Conservation (phyloP, 2,797 vertebrate species). For the Pelodytes ibericus region DNA sequence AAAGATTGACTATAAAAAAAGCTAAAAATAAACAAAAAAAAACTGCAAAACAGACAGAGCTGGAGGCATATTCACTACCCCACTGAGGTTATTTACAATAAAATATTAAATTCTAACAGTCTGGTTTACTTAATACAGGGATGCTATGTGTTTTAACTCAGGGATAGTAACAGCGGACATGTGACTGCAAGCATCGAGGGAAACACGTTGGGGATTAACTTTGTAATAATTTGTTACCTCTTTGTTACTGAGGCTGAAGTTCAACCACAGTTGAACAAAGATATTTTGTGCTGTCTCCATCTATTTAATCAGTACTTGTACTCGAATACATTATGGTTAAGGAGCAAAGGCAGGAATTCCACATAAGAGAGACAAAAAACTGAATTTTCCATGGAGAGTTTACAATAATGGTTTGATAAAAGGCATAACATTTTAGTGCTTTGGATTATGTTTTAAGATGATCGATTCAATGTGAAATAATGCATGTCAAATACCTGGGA, state of each 20-base stretch:
- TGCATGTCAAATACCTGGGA: background rate
- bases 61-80: constrained; percentile 57
- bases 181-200: constrained; percentile 5
- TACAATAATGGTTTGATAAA: background rate
- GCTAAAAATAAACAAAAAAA: constrained; percentile 52
- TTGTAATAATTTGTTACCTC: background rate
- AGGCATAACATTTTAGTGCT: background rate
- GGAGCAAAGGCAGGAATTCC: constrained; percentile 4
- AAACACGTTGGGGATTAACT: background rate
- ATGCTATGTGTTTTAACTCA: constrained; percentile 75
- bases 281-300: constrained; percentile 19
- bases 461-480: background rate
- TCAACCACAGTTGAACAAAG: background rate
- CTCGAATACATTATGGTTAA: constrained; percentile 14
- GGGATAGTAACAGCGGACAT: constrained; percentile 71
- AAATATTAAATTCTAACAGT: constrained; percentile 64
- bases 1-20: constrained; percentile 60
- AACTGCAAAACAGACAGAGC: constrained; percentile 66
- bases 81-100: constrained; percentile 68
- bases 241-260: background rate
- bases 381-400: background rate
- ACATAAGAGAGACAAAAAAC: background rate
- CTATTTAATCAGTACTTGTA: background rate
- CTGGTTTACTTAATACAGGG: constrained; percentile 71
- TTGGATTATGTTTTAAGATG: background rate